Base-by-base conservation (phyloP, 2,113 vertebrate genomes). In the Forbesichthys agassizii region DNA sequence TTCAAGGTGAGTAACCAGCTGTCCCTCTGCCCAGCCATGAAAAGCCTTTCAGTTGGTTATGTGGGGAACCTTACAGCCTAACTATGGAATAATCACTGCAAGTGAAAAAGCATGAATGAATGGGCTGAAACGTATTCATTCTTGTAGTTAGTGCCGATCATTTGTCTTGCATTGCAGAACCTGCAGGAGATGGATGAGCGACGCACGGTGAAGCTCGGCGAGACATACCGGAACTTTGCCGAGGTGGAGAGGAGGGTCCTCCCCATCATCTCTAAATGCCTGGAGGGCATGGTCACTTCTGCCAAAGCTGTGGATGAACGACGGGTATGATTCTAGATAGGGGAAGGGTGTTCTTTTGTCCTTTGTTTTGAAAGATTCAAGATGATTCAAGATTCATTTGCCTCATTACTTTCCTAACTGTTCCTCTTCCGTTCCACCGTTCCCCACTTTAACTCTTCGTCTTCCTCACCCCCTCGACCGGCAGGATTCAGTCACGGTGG, bases 121-220 rank as follows among this genome's bases (percentile, higher is more conserved):
- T 42, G 7, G 36, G 36, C 36, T 42, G 36, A 42, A 27, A 27
- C 27, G 2, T 27, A 42, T 42, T 47, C 7, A 59, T 68, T 62
- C 20, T 36, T 7, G 8, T 60, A 11, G 9, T 27, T 33, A 3
- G 11, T 36, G 11, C 13, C 16, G 11, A 42, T 33, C 48, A 7
- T 74, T 16, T 62, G 12, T 9, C 60, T 6, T 7, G 7, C 61
- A 3, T 54, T 75, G 48, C 92, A 99, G 98, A 97, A 97, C 87
- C 93, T 99, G 73, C 98, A 99, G 90, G 95, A 94, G 91, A 98
- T 99, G 98, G 98, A 99, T 77, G 94, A 96, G 80, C 93, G 95
- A 13, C 94, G 97, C 64, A 99, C 96, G 1, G 89, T 96, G 84
- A 98, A 98, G 81, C 93, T 99, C 10, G 96, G 96, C 9, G 98